These are phyloP conservation scores for Drosophila infuscata DNA, from an alignment of 2,888 invertebrate genomes.

Conservation along the genomic window DNA sequence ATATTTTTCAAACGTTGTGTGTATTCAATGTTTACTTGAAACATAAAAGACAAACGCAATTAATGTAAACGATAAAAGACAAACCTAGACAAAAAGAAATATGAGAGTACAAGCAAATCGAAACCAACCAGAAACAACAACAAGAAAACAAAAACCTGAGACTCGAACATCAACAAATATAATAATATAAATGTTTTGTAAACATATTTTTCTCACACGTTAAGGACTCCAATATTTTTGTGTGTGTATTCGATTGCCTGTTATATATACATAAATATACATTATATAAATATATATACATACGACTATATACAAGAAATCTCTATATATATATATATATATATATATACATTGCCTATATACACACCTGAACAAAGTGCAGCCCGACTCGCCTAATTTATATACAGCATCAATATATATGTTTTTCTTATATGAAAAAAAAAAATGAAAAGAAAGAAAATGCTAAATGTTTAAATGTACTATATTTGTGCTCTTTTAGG, in stretches of 20 bases:
- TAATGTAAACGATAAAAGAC: slow-evolving; percentile 40
- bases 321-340: slow-evolving; percentile 48
- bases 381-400: slow-evolving; percentile 51
- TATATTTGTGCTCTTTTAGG: slow-evolving; percentile 59
- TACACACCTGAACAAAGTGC: slow-evolving; percentile 60
- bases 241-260: slow-evolving; percentile 60
- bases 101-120: slow-evolving; percentile 59
- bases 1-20: slow-evolving; percentile 60
- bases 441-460: slow-evolving; percentile 41
- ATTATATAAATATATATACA: slow-evolving; percentile 48
- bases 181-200: slow-evolving; percentile 50
- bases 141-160: slow-evolving; percentile 59
- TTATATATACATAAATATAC: slow-evolving; percentile 67
- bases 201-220: slow-evolving; percentile 58
- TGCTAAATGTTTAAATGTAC: slow-evolving; percentile 52
- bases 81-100: slow-evolving; percentile 40
- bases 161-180: slow-evolving; percentile 52
- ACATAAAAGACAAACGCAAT: slow-evolving; percentile 58
- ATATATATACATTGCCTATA: slow-evolving; percentile 51
- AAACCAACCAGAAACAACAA: slow-evolving; percentile 63
- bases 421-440: slow-evolving; percentile 36
- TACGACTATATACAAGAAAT: slow-evolving; percentile 63
- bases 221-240: slow-evolving; percentile 68
- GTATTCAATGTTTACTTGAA: slow-evolving; percentile 45
- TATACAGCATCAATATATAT: slow-evolving; percentile 35